Evolutionary conservation across 2,888 invertebrate species (phyloP).

Genomic region (Strigamia maritima): DNA sequence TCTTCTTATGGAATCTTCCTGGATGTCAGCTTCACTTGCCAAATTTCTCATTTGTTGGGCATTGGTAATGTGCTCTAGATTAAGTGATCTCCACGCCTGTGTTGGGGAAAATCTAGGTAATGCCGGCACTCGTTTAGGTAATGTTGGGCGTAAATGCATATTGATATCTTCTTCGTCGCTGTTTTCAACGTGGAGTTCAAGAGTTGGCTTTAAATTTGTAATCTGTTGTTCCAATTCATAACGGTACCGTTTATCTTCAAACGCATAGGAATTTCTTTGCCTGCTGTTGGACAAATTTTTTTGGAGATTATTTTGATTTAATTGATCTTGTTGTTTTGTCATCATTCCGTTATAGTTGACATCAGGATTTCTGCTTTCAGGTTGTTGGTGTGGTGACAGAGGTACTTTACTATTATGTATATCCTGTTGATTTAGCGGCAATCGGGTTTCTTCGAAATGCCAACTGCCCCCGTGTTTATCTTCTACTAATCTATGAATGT

Average conservation of each 20-base stretch:
- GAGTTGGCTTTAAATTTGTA: neutral
- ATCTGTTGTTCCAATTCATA: neutral
- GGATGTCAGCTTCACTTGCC: conserved; percentile 45
- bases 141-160: conserved; percentile 69
- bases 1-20: conserved; percentile 49
- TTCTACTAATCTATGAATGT: neutral
- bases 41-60: conserved; percentile 35
- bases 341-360: neutral
- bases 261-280: conserved; percentile 37
- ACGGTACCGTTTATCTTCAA: conserved; percentile 36
- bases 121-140: conserved; percentile 73
- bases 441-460: neutral
- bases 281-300: neutral
- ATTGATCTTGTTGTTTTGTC: neutral
- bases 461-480: neutral
- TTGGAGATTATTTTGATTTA: neutral
- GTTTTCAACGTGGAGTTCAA: neutral
- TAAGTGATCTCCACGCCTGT: conserved; percentile 71
- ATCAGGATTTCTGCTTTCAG: neutral
- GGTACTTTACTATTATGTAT: neutral
- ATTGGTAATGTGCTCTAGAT: conserved; percentile 43
- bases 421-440: neutral
- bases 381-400: neutral
- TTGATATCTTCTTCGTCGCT: conserved; percentile 60
- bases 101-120: conserved; percentile 78